phyloP scores from a whole-genome alignment of 2,888 invertebrate species.

The Schizaphis graminum region DNA sequence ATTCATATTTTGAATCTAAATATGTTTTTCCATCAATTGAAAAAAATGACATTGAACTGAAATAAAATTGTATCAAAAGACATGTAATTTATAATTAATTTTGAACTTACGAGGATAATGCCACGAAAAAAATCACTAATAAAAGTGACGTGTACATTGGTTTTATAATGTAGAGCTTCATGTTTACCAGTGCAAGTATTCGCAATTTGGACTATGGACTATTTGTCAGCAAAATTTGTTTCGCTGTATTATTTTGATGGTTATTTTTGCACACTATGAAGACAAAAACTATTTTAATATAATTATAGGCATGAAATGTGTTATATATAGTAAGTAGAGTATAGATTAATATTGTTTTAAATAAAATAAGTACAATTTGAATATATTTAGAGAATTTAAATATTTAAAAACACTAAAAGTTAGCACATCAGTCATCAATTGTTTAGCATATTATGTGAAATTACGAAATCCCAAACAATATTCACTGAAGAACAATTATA shows the following conservation, averaged over 20 bases:
- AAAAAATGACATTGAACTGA: background rate
- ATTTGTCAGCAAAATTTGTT: background rate
- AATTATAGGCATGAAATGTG: background rate
- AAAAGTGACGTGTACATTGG: background rate
- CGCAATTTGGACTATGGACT: no score
- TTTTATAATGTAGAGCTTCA: background rate
- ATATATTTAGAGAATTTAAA: no score
- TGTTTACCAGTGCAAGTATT: background rate
- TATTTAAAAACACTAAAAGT: no score
- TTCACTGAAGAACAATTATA: no score
- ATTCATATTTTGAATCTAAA: background rate
- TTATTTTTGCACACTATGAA: background rate
- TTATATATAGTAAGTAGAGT: background rate
- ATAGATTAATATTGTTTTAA: background rate
- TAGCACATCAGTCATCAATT: no score
- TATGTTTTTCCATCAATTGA: accelerated
- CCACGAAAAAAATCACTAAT: background rate
- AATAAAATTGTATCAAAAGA: background rate
- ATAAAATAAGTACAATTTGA: background rate
- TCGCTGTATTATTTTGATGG: background rate
- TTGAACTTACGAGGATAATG: background rate
- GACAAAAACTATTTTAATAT: background rate
- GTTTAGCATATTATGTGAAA: no score
- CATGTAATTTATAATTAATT: background rate
- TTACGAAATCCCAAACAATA: no score